These are phyloP conservation scores for Drosophila melanogaster DNA, from an alignment of 1,140 invertebrate species.

Conservation along the genomic window Release_6_plus_ISO1_MT NT_037436.4:16834001-16834500, in stretches of 20 bases:
- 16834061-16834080: constrained; percentile 61
- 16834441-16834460: constrained; percentile 55
- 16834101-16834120: constrained; percentile 64
- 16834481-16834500: constrained; percentile 10
- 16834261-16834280: constrained; percentile 53
- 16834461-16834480: constrained; percentile 15
- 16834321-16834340: constrained; percentile 12
- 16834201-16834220: constrained; percentile 46
- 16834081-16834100: constrained; percentile 68
- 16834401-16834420: constrained; percentile 28
- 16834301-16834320: constrained; percentile 48
- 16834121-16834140: constrained; percentile 67
- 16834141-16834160: constrained; percentile 67
- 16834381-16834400: constrained; percentile 60
- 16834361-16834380: constrained; percentile 66
- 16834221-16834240: constrained; percentile 63
- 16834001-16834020: constrained; percentile 22
- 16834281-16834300: constrained; percentile 40
- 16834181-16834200: constrained; percentile 48
- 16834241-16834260: constrained; percentile 14
- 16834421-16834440: constrained; percentile 36
- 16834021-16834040: constrained; percentile 44
- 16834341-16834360: constrained; percentile 49
- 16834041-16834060: constrained; percentile 51
- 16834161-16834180: constrained; percentile 72